Evolutionary conservation across 2,888 invertebrate species (phyloP).

Genomic region (Dendrolimus houi): DNA sequence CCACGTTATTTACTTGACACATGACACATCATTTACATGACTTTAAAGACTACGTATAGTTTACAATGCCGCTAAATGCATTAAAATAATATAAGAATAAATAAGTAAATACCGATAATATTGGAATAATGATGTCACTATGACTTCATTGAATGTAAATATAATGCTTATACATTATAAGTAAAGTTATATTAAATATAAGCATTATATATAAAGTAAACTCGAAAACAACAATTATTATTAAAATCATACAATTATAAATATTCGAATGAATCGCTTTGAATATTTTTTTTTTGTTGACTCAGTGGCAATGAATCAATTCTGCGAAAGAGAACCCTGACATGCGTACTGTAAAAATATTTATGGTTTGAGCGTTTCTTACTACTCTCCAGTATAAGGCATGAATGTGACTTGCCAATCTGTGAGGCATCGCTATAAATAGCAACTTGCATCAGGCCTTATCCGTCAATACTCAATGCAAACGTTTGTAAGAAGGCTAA

Average conservation of each 20-base stretch:
- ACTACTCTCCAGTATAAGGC: slow-evolving; percentile 12
- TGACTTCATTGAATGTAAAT: no score
- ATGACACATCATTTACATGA: no score
- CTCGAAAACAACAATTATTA: background rate
- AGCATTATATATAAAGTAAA: background rate
- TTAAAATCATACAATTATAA: background rate
- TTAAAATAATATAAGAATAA: no score
- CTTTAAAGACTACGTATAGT: no score
- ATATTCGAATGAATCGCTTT: slow-evolving; percentile 8
- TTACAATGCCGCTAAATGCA: no score
- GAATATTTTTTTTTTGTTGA: slow-evolving; percentile 16
- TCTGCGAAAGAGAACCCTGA: slow-evolving; percentile 42
- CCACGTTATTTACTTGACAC: no score
- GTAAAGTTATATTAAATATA: no score
- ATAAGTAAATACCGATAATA: no score
- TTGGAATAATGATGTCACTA: no score
- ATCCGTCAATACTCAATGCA: background rate
- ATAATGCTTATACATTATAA: no score
- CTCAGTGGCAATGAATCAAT: slow-evolving; percentile 32
- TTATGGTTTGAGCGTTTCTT: slow-evolving; percentile 22
- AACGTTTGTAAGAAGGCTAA: background rate
- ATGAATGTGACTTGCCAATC: slow-evolving; percentile 9
- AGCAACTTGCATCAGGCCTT: slow-evolving; percentile 1
- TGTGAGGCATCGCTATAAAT: slow-evolving; percentile 17
- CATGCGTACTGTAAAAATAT: slow-evolving; percentile 28